Percentiles rank a stretch among this genome's conserved stretches.
Conservation (phyloP, 2,888 invertebrate genomes). For the Ernsta delagoae region DNA sequence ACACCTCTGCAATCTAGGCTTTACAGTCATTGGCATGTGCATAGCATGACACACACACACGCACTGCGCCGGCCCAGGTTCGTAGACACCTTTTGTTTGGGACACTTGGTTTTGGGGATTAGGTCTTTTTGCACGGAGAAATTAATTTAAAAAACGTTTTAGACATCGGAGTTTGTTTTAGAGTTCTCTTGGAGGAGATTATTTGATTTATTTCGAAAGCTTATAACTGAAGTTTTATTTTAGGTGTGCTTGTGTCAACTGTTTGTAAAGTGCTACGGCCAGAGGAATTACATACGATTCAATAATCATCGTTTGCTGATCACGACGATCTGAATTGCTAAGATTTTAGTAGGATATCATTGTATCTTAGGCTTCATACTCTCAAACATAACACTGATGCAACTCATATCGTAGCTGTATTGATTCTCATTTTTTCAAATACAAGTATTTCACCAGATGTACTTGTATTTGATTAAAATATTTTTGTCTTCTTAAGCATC, state of each 20-base stretch:
- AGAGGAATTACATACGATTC: too few relatives aligned
- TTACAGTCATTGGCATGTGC: conserved; percentile 31
- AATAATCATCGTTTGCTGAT: too few relatives aligned
- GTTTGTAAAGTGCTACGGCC: too few relatives aligned
- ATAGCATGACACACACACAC: conserved; percentile 48
- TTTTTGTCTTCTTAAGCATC: too few relatives aligned
- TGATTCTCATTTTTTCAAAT: too few relatives aligned
- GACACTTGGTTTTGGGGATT: conserved; percentile 56
- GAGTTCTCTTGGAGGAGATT: background rate
- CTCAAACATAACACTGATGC: too few relatives aligned
- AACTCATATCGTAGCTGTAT: too few relatives aligned
- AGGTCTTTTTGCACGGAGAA: conserved; percentile 49
- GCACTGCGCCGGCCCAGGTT: conserved; percentile 55
- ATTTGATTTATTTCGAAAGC: background rate
- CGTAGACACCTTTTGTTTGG: conserved; percentile 67
- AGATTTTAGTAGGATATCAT: too few relatives aligned
- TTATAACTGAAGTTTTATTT: background rate
- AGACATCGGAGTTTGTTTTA: conserved; percentile 15
- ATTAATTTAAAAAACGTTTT: conserved; percentile 32
- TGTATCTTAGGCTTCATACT: too few relatives aligned
- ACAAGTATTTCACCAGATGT: too few relatives aligned
- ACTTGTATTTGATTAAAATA: too few relatives aligned
- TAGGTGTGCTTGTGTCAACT: background rate
- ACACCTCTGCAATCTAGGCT: conserved; percentile 9
- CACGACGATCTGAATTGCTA: too few relatives aligned